A percentile compares a stretch with the other conserved stretches of the same genome.
phyloP scores from a whole-genome alignment of 2,888 invertebrate genomes.

The Anagyrus pseudococci region DNA sequence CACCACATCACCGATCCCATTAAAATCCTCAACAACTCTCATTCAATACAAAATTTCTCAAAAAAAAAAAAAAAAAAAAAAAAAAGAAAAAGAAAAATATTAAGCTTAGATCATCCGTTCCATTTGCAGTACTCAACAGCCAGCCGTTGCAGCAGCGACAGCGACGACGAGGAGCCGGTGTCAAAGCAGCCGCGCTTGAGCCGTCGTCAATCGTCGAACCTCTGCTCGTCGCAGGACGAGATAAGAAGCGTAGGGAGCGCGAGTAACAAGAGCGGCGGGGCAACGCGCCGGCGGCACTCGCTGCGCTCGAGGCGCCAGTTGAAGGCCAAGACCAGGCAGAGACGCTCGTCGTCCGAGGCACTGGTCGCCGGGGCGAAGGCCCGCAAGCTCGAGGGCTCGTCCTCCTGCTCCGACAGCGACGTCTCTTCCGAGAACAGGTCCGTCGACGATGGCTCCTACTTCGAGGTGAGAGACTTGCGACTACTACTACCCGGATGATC shows the following conservation, averaged over 20 bases:
- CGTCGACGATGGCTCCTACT: conserved; percentile 60
- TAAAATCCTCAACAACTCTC: too few relatives aligned
- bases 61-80: too few relatives aligned
- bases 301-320: conserved; percentile 35
- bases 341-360: background rate
- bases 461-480: conserved; percentile 61
- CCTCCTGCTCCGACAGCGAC: conserved; percentile 56
- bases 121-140: conserved; percentile 64
- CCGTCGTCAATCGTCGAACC: conserved; percentile 33
- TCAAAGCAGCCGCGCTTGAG: conserved; percentile 66
- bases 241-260: background rate
- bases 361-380: background rate
- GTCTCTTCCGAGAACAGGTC: conserved; percentile 55
- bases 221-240: conserved; percentile 28
- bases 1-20: too few relatives aligned
- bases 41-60: too few relatives aligned
- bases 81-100: too few relatives aligned
- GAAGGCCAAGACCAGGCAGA: background rate
- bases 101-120: too few relatives aligned
- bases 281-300: conserved; percentile 22
- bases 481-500: too few relatives aligned
- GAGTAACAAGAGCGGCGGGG: conserved; percentile 20
- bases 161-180: conserved; percentile 78
- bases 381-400: conserved; percentile 21
- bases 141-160: conserved; percentile 68